Evolutionary conservation across 2,888 invertebrate genomes (phyloP).

Genomic region (Phymatocera aterrima): DNA sequence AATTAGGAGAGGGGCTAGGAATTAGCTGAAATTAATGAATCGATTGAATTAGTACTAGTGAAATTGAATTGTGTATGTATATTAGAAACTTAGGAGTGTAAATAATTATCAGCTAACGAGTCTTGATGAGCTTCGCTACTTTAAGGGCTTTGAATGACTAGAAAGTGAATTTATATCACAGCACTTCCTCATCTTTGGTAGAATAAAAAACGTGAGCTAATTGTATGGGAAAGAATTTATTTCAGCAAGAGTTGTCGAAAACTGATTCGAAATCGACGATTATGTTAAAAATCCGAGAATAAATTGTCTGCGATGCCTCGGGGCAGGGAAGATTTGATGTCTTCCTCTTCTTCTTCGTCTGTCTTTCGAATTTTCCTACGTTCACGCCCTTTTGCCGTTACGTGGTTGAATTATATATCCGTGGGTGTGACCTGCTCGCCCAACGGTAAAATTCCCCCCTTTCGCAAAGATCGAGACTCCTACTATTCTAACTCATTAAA

Average conservation of each 20-base stretch:
- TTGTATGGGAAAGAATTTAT: neutral
- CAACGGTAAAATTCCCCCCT: neutral
- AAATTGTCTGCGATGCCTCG: neutral
- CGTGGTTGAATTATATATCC: slow-evolving; percentile 13
- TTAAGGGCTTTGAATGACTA: neutral
- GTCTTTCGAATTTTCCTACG: neutral
- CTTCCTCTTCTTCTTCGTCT: neutral
- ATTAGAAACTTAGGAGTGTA: neutral
- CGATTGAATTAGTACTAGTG: neutral
- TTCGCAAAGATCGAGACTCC: neutral
- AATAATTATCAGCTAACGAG: slow-evolving; percentile 10
- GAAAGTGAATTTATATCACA: neutral
- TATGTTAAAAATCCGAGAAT: neutral
- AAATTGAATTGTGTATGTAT: neutral
- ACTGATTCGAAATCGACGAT: neutral
- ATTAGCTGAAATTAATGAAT: neutral
- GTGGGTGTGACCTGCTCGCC: slow-evolving; percentile 1
- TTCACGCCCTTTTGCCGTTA: slow-evolving; percentile 28
- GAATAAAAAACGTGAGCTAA: neutral
- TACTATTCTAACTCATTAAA: neutral
- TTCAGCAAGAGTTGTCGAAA: neutral
- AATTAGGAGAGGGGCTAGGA: neutral
- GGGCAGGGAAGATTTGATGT: neutral
- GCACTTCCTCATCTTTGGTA: neutral
- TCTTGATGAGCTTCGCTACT: neutral